Conservation (phyloP, 2,113 vertebrate species). For the Ancistrus triradiatus region DNA sequence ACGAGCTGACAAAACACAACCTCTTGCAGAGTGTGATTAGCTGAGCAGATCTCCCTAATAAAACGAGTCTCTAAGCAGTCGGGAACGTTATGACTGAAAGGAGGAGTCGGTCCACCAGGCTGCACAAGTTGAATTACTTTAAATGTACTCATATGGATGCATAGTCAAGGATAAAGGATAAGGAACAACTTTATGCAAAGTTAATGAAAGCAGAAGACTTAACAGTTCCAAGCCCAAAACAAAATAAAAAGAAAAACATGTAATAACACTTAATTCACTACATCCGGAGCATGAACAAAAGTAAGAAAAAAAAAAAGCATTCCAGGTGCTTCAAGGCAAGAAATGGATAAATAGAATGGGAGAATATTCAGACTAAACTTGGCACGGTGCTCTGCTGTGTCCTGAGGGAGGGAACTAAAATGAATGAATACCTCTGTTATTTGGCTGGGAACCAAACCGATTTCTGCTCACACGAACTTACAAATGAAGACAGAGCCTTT, state of each 20-base stretch:
- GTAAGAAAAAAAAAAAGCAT: too few species aligned
- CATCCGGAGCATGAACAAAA: too few species aligned
- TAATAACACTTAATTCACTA: constrained; percentile 10
- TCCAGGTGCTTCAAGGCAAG: too few species aligned
- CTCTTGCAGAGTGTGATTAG: constrained; percentile 9
- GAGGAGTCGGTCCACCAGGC: not conserved
- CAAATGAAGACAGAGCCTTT: constrained; percentile 40
- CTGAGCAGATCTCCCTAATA: constrained; percentile 9
- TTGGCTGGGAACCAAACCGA: constrained; percentile 26
- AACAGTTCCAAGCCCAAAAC: too few species aligned
- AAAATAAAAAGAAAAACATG: too few species aligned
- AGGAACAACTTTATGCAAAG: constrained; percentile 9
- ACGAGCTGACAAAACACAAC: constrained; percentile 4
- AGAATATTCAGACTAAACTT: constrained; percentile 27
- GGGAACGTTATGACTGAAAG: constrained; percentile 26
- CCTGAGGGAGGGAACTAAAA: constrained; percentile 24
- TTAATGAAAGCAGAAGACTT: constrained; percentile 24
- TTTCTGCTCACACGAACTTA: constrained; percentile 26
- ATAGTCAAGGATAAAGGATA: constrained; percentile 9
- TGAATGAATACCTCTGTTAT: constrained; percentile 31
- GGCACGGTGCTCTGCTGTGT: constrained; percentile 10
- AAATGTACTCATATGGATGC: not conserved
- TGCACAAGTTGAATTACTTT: constrained; percentile 5
- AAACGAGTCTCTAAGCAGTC: constrained; percentile 15
- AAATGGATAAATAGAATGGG: constrained; percentile 1